Percentiles rank a stretch among this genome's conserved stretches.
Conservation (phyloP, 2,888 invertebrate genomes). For the Onchidella celtica region DNA sequence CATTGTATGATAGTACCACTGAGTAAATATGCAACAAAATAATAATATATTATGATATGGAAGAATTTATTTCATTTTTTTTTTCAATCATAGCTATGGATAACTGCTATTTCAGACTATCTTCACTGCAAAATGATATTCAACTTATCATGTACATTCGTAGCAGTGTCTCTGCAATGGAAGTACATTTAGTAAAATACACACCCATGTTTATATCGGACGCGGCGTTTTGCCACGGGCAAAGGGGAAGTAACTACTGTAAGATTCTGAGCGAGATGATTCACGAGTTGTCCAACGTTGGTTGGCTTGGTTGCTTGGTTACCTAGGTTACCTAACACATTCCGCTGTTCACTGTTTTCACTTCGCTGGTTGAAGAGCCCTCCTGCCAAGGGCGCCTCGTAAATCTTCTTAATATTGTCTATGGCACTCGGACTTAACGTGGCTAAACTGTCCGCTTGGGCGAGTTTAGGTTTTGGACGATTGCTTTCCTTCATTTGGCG, state of each 20-base stretch:
- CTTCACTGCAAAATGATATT: too few species aligned
- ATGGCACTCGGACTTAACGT: background rate
- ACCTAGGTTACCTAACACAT: background rate
- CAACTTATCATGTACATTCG: too few species aligned
- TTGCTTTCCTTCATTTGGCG: background rate
- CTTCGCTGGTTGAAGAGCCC: background rate
- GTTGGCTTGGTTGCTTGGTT: background rate
- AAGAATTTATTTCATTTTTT: too few species aligned
- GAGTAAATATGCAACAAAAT: too few species aligned
- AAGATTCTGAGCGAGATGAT: conserved; percentile 22
- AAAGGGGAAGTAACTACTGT: conserved; percentile 17
- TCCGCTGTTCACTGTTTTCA: background rate
- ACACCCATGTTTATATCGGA: conserved; percentile 42
- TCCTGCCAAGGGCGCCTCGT: background rate
- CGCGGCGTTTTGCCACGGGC: conserved; percentile 4
- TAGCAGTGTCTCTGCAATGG: too few species aligned
- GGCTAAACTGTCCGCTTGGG: background rate
- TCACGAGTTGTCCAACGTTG: conserved; percentile 16
- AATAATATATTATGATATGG: too few species aligned
- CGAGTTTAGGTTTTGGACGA: too few species aligned
- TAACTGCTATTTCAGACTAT: too few species aligned
- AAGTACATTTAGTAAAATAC: background rate
- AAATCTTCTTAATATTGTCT: background rate
- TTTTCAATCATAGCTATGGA: too few species aligned
- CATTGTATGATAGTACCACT: too few species aligned